Conservation (phyloP, 2,888 invertebrate species). For the Mythimna lalbum region DNA sequence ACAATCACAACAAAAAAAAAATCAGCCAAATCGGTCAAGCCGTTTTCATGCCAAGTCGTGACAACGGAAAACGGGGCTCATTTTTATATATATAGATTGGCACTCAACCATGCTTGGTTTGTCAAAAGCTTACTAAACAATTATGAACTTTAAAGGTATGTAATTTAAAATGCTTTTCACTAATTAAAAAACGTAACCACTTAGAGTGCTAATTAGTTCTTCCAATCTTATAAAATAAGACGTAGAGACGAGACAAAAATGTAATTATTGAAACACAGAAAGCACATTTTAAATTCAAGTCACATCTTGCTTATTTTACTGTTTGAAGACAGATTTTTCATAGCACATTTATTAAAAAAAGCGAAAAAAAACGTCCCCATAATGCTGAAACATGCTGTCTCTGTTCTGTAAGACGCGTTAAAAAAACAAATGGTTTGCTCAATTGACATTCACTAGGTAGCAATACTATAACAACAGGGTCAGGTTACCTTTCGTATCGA, state of each 20-base stretch:
- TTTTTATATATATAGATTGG: no score
- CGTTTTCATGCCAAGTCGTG: no score
- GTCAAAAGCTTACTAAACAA: neutral
- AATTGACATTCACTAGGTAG: no score
- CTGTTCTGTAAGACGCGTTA: conserved; percentile 1
- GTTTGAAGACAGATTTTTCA: conserved; percentile 4
- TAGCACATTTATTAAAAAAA: conserved; percentile 1
- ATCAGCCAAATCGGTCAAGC: no score
- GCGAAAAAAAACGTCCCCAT: neutral
- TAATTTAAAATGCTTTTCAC: no score
- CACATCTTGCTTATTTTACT: conserved; percentile 6
- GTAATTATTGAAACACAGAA: conserved; percentile 6
- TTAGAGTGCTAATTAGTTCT: neutral
- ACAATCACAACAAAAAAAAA: no score
- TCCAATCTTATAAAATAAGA: neutral
- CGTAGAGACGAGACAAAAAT: neutral
- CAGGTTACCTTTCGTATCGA: no score
- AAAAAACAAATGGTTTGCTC: neutral
- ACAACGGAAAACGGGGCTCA: no score
- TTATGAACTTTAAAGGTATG: neutral
- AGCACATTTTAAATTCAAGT: conserved; percentile 12
- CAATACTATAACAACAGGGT: no score
- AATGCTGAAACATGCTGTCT: neutral
- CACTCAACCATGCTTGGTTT: neutral
- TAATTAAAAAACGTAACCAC: neutral